Percentiles rank a stretch among this genome's conserved stretches.
Conservation (phyloP, 2,888 invertebrate genomes). For the Andrena dorsata region DNA sequence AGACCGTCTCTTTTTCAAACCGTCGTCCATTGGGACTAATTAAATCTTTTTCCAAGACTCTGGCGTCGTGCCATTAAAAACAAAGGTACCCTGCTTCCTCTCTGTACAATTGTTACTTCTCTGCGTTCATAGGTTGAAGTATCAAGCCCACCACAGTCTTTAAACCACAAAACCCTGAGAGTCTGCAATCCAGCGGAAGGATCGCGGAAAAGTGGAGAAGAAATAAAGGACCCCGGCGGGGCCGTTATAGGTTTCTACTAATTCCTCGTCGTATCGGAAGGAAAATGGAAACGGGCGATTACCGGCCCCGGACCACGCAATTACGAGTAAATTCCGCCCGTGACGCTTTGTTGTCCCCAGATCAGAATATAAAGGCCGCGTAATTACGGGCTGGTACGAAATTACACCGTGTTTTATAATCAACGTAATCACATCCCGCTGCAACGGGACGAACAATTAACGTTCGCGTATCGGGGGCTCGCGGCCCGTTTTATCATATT, state of each 20-base stretch:
- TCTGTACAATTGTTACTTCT: too few relatives aligned
- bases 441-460: constrained; percentile 48
- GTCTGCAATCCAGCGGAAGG: too few relatives aligned
- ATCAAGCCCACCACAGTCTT: too few relatives aligned
- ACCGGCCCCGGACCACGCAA: constrained; percentile 42
- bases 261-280: constrained; percentile 42
- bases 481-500: constrained; percentile 47
- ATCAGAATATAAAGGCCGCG: constrained; percentile 59
- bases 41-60: constrained; percentile 15
- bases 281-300: constrained; percentile 53
- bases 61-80: too few relatives aligned
- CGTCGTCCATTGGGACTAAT: constrained; percentile 27
- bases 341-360: constrained; percentile 39
- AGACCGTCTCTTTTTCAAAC: not conserved
- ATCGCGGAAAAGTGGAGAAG: not conserved
- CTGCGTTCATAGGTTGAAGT: too few relatives aligned
- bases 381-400: constrained; percentile 42
- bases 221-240: not conserved
- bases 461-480: constrained; percentile 32
- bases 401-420: constrained; percentile 61
- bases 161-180: too few relatives aligned
- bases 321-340: constrained; percentile 54
- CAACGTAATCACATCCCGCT: constrained; percentile 49
- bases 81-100: too few relatives aligned
- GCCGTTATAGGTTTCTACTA: constrained; percentile 10